Evolutionary conservation across 2,113 vertebrate species (phyloP).

Genomic region (Melanerpes aurifrons): DNA sequence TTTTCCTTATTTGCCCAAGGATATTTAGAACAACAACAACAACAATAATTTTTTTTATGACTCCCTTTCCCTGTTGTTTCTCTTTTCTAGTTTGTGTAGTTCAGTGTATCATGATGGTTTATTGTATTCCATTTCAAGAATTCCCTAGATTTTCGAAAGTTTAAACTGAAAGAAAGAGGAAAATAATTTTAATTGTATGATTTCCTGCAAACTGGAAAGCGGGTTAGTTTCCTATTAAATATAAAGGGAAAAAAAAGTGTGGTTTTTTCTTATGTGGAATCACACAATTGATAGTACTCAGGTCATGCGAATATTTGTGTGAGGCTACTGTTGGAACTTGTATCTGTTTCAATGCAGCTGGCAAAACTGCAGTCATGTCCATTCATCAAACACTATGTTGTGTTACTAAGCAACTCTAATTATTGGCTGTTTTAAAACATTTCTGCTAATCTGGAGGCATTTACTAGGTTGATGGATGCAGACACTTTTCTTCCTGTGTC

Average conservation of each 20-base stretch:
- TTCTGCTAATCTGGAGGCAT: constrained; percentile 68
- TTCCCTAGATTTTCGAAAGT: background rate
- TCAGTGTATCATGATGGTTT: background rate
- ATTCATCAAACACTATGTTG: background rate
- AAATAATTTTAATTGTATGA: background rate
- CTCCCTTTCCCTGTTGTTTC: background rate
- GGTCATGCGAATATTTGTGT: background rate
- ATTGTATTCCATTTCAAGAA: background rate
- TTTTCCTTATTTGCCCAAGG: background rate
- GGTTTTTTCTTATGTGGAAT: background rate
- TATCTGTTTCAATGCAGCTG: background rate
- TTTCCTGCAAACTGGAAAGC: background rate
- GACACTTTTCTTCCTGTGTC: constrained; percentile 32
- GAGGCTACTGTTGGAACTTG: background rate
- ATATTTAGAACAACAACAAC: background rate
- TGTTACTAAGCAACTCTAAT: background rate
- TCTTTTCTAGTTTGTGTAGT: background rate
- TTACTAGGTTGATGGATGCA: constrained; percentile 64
- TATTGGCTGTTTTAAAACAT: too few relatives aligned
- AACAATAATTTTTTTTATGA: background rate
- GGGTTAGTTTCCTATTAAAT: background rate
- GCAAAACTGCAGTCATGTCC: background rate
- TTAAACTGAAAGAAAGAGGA: background rate
- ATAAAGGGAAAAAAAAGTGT: background rate
- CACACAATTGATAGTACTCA: background rate